phyloP scores from a whole-genome alignment of 1,140 invertebrate genomes.

The Trichonephila clavata region DNA sequence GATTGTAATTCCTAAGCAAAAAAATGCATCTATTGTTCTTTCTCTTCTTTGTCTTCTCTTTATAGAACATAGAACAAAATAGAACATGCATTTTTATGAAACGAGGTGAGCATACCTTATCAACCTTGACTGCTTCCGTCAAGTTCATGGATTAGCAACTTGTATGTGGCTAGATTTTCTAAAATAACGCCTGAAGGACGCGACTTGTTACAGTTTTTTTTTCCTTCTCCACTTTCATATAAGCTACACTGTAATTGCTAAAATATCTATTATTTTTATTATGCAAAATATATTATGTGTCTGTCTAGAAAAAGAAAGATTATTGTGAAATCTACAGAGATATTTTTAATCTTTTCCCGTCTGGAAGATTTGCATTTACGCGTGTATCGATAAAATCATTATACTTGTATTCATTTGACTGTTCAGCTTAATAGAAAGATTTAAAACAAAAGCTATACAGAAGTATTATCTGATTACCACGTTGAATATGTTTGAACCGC shows the following conservation, averaged over 20 bases:
- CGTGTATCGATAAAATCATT: background rate
- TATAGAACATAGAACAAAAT: conserved; percentile 32
- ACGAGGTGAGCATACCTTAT: conserved; percentile 34
- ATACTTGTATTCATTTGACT: background rate
- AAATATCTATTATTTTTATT: background rate
- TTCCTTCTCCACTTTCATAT: conserved; percentile 32
- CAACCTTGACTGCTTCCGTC: conserved; percentile 66
- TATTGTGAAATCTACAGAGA: background rate
- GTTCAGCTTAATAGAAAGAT: background rate
- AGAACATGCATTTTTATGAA: conserved; percentile 22
- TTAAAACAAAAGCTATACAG: background rate
- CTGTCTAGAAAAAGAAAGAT: background rate
- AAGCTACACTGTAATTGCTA: background rate
- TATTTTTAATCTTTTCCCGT: background rate
- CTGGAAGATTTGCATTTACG: background rate
- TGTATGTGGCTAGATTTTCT: background rate
- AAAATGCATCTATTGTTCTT: background rate
- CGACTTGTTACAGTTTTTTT: background rate
- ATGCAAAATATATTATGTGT: background rate
- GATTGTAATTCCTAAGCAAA: background rate
- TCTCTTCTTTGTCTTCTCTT: background rate
- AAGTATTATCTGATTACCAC: background rate
- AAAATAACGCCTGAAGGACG: conserved; percentile 15
- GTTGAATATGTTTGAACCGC: no score
- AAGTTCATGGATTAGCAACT: conserved; percentile 41